Evolutionary conservation across 2,888 invertebrate species (phyloP), one percentile per base, ranked within the genome.

Genomic region (Caenorhabditis sp.): DNA sequence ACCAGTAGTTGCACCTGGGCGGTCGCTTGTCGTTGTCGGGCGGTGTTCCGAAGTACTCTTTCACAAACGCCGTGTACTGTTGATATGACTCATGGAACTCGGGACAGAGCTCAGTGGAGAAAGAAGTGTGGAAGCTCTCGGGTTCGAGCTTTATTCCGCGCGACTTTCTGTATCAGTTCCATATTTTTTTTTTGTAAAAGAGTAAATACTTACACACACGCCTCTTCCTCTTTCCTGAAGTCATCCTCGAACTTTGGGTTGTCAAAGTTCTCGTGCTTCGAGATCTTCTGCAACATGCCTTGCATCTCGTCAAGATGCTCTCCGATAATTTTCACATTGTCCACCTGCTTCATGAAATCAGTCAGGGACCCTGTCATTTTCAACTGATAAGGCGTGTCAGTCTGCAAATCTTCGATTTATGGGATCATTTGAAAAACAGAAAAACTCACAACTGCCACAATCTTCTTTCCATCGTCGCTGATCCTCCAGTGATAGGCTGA

Each of bases 171-270:
- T 22, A 18, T 8, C 0, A 9, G n/a, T 44, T 2, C 1, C 22
- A n/a, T 6, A 2, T 15, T 37, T 55, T 13, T 47, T 28, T 2
- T 2, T 3, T 9, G 28, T 6, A 11, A 32, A 20, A 1, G 15
- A 18, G 6, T 20, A 58, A 76, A 61, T 50, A 71, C 83, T 80
- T 18, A 79, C 74, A 80, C 67, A 76, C 87, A 87, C 35, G 82
- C 71, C 20, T 72, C 71, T 47, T 86, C 84, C 9, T 82, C 78
- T 26, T 71, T 67, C 67, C 80, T 68, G 11, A 86, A 79, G n/a
- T 78, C 71, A n/a, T 80, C 81, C 44, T 87, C 87, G 40, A 87
- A 83, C 55, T 82, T 74, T 26, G 87, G 87, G 70, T 87, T 85
- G 56, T 87, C 87, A 15, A 76, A 55, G 15, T 67, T 76, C 58